Conservation (phyloP, 2,797 vertebrate genomes). For the Spheniscus humboldti region DNA sequence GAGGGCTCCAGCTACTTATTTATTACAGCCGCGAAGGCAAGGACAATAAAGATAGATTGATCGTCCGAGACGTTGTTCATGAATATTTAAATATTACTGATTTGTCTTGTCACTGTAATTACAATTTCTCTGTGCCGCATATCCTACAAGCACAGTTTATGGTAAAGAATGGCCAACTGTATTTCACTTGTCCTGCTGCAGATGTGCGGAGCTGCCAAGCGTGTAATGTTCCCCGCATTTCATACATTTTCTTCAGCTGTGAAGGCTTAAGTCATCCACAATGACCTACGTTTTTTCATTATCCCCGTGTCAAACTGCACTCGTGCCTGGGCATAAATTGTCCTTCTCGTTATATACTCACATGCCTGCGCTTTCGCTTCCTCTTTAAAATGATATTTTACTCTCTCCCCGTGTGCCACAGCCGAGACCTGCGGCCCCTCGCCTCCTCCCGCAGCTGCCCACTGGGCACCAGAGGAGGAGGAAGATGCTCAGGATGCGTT, state of each 20-base stretch:
- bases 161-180: constrained; percentile 84
- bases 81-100: constrained; percentile 88
- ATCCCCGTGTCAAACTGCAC: constrained; percentile 91
- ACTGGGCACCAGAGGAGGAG: neutral
- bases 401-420: constrained; percentile 36
- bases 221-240: constrained; percentile 92
- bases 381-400: constrained; percentile 77
- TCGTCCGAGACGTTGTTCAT: constrained; percentile 82
- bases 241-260: constrained; percentile 92
- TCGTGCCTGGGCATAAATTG: constrained; percentile 98
- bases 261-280: constrained; percentile 96
- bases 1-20: constrained; percentile 76
- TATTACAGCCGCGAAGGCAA: constrained; percentile 77
- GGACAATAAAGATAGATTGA: constrained; percentile 87
- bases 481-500: neutral
- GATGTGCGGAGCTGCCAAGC: constrained; percentile 82
- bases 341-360: constrained; percentile 93
- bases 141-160: constrained; percentile 81
- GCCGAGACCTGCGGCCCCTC: neutral
- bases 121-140: constrained; percentile 81
- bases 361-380: constrained; percentile 71
- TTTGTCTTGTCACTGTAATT: constrained; percentile 87
- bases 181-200: constrained; percentile 83
- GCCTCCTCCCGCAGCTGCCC: neutral
- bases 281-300: constrained; percentile 99